Evolutionary conservation across 2,113 vertebrate species (phyloP), one percentile per base, ranked within the genome.

Genomic region (Forbesichthys agassizii): DNA sequence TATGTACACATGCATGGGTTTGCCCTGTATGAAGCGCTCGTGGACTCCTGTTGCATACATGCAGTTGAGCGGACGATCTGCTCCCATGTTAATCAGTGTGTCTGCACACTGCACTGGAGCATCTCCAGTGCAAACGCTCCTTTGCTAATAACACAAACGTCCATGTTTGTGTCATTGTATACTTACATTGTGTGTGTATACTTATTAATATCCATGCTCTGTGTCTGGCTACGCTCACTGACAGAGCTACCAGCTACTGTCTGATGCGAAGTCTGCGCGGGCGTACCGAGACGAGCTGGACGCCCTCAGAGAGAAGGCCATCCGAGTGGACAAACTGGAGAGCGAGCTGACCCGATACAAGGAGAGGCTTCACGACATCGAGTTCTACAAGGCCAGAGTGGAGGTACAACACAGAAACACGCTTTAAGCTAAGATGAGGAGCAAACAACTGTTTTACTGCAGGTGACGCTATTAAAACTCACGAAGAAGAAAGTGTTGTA

Each of bases 241-340:
- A 69, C 89, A 99, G 98, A 99, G 96, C 76, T 94, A 94, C 90
- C 95, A 90, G 91, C 91, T 99, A 89, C 84, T 96, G 73, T 95
- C 94, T 0, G 98, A 99, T 10, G 98, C 98, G 2, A 95, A 97
- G 51, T 96, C 95, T 2, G 96, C 96, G 55, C 85, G 97, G 78
- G 94, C 96, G 33, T 99, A 99, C 66, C 88, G 98, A 9, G 98
- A 99, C n/a, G 96, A 99, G 90, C 93, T 99, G 80, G 98, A 99
- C 20, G 94, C 92, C 0, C 93, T 99, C 27, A 84, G 97, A 76
- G 98, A 99, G 86, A 99, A 98, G 79, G 96, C 97, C 0, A 85
- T 97, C 70, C 93, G 95, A 0, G 98, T 98, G 1, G 98, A 99
- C 90, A 99, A 99, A 78, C 94, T 99, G 89, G 97, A 99, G 92